Evolutionary conservation across 2,888 invertebrate species (phyloP).

Genomic region (Leptopterna dolabrata): DNA sequence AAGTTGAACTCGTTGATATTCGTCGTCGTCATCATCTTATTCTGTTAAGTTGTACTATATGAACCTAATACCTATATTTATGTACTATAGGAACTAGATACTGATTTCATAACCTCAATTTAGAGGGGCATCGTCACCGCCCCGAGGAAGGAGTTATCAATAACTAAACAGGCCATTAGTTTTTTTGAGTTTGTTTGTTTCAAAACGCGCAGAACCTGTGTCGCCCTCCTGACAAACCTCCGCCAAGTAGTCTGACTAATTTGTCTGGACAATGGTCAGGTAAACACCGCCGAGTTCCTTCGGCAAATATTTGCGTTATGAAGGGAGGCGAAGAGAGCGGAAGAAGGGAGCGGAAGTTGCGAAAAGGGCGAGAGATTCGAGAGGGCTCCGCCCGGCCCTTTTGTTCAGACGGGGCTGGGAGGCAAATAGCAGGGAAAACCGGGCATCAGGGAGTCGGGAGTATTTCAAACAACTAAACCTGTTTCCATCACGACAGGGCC

Average conservation of each 20-base stretch:
- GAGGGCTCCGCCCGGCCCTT: neutral
- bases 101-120: no score
- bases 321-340: neutral
- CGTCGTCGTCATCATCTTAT: no score
- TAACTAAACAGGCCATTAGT: conserved; percentile 5
- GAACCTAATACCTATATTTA: no score
- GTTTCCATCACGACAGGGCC: neutral
- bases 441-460: neutral
- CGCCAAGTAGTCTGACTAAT: conserved; percentile 50
- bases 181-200: conserved; percentile 13
- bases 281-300: conserved; percentile 51
- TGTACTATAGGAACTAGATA: no score
- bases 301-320: conserved; percentile 53
- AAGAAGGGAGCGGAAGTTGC: neutral
- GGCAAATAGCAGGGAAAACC: conserved; percentile 19
- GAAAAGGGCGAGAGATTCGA: neutral
- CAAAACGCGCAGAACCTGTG: conserved; percentile 3
- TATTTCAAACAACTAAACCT: conserved; percentile 21
- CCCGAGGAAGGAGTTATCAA: neutral
- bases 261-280: conserved; percentile 53
- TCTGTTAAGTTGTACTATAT: no score
- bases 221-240: conserved; percentile 2
- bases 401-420: conserved; percentile 4
- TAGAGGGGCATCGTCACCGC: no score
- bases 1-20: no score